A percentile compares a stretch with the other conserved stretches of the same genome.
Evolutionary conservation across 2,888 invertebrate species (phyloP).

Genomic region (Cataglyphis cursor): DNA sequence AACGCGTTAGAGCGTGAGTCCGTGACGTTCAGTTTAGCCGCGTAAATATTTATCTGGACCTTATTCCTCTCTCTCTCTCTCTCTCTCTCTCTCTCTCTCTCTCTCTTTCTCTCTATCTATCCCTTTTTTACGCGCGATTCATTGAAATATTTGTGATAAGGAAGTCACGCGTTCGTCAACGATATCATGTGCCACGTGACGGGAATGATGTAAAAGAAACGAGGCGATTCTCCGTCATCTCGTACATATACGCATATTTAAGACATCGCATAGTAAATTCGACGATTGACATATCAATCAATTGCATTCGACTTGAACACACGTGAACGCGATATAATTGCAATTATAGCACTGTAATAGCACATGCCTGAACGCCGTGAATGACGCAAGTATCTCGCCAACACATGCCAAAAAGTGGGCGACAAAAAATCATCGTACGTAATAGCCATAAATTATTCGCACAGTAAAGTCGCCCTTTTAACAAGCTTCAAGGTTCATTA

Average conservation of each 20-base stretch:
- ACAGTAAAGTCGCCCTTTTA: background rate
- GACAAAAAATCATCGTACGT: conserved; percentile 4
- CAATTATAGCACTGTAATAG: background rate
- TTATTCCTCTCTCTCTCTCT: conserved; percentile 35
- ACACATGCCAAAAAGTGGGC: conserved; percentile 15
- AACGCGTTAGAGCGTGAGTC: conserved; percentile 24
- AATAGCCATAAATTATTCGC: conserved; percentile 30
- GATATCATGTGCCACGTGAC: conserved; percentile 27
- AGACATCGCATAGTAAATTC: background rate
- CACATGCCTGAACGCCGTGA: background rate
- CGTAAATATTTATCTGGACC: conserved; percentile 51
- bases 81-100: background rate
- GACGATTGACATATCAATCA: background rate
- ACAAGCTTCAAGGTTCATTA: background rate
- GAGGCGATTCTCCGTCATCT: background rate
- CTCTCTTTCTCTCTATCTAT: background rate
- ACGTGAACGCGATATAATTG: background rate
- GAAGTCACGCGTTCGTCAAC: conserved; percentile 28
- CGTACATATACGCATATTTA: background rate
- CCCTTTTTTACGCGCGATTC: conserved; percentile 11
- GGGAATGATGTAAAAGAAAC: conserved; percentile 20
- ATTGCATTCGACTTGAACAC: background rate
- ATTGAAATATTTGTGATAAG: conserved; percentile 49
- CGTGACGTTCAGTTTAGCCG: conserved; percentile 15
- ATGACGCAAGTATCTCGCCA: background rate